These are phyloP conservation scores for Nothobranchius furzeri DNA, from an alignment of 2,113 vertebrate genomes.

Conservation along the genomic window DNA sequence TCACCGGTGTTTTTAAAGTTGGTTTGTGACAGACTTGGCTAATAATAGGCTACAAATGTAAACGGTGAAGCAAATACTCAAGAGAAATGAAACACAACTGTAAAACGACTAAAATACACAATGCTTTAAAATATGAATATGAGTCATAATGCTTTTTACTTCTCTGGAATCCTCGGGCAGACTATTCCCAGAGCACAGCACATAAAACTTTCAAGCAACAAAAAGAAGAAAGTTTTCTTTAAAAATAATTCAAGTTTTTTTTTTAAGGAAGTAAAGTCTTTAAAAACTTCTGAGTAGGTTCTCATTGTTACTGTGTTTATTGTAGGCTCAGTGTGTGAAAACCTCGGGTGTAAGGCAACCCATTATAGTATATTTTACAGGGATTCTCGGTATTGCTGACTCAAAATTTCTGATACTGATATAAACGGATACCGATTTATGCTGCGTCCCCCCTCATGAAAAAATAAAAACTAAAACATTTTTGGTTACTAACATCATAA, in stretches of 20 bases:
- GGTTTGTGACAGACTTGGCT: not conserved
- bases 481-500: too few species aligned
- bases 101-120: not conserved
- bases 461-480: too few species aligned
- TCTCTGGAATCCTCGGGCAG: not conserved
- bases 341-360: not conserved
- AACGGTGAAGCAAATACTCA: conserved; percentile 4
- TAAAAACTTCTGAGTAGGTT: not conserved
- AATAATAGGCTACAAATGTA: not conserved
- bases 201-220: conserved; percentile 15
- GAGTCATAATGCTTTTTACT: not conserved
- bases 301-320: not conserved
- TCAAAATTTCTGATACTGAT: too few species aligned
- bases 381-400: too few species aligned
- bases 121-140: conserved; percentile 18
- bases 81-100: not conserved
- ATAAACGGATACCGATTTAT: too few species aligned
- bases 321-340: not conserved
- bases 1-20: not conserved
- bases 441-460: too few species aligned
- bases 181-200: not conserved
- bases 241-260: not conserved
- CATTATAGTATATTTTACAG: too few species aligned
- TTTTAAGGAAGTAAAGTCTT: not conserved
- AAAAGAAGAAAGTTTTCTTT: conserved; percentile 2